Evolutionary conservation across 2,113 vertebrate species (phyloP), one percentile per base, ranked within the genome.

Genomic region (Anolis sagrei): DNA sequence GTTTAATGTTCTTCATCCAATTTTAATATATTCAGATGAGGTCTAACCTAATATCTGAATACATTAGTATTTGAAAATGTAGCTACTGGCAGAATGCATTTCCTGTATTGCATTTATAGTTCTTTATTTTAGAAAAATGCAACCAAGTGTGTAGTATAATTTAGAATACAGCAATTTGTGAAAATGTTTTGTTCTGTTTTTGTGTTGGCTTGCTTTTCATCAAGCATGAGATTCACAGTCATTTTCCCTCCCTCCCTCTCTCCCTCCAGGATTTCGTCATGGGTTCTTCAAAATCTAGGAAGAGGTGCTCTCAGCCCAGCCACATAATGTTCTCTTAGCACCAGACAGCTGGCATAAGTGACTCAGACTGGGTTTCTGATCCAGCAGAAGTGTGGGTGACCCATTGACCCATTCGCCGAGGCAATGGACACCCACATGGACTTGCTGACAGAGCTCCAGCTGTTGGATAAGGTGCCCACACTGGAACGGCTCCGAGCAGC

Each of bases 401-500:
- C 23, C 78, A 44, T 23, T 1, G 0, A 34, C 34, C 27, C 1
- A 79, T 21, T 70, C 0, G 86, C 72, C 27, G 79, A 82, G 93
- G 82, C 85, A 76, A 99, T 99, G 98, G 97, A 98, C 90, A 98
- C 96, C 94, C 98, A 98, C 80, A 95, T 98, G 96, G 98, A 99
- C 95, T 97, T 99, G 72, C 96, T 98, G 95, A 97, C 97, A 0
- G 98, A 99, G 95, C 97, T 99, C 91, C 98, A 99, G 96, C 97
- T 99, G 95, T 96, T 98, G 97, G 98, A 99, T 94, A 99, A 99
- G 92, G 97, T 97, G 92, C 98, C 98, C 83, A 99, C 98, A 2
- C 94, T 99, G 90, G 98, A 99, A 93, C 96, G 98, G 76, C 97
- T 99, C 86, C 95, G 98, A 29, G 96, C 97, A 0, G 98, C 98